phyloP scores from a whole-genome alignment of 2,113 vertebrate species.

The Cyprinodon tularosa region DNA sequence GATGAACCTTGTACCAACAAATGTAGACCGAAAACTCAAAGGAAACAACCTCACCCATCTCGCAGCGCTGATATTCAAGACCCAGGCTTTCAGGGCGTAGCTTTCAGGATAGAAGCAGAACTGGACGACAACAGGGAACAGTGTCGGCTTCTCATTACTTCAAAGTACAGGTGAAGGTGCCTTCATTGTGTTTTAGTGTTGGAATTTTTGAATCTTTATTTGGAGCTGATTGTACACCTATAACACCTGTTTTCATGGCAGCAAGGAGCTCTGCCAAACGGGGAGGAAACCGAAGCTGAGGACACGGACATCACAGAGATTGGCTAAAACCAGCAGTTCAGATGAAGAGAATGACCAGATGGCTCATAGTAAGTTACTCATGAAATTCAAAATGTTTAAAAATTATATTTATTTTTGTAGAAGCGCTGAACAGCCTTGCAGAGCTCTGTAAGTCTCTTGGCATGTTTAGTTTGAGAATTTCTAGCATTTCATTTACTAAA shows the following conservation, averaged over 20 bases:
- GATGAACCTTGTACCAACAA: neutral
- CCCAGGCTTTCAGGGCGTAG: constrained; percentile 83
- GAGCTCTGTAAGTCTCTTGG: too few species aligned
- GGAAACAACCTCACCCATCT: constrained; percentile 83
- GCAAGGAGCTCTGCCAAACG: constrained; percentile 61
- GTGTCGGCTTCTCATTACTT: constrained; percentile 81
- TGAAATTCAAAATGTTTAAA: neutral
- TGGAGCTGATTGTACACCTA: neutral
- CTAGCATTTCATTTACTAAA: too few species aligned
- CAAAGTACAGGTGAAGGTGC: constrained; percentile 82
- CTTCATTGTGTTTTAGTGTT: neutral
- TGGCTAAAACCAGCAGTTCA: constrained; percentile 72
- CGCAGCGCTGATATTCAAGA: constrained; percentile 79
- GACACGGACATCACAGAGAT: constrained; percentile 55
- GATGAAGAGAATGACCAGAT: constrained; percentile 74
- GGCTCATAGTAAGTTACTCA: constrained; percentile 64
- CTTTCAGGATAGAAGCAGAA: constrained; percentile 81
- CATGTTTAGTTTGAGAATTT: too few species aligned
- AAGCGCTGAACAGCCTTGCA: too few species aligned
- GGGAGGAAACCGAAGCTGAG: constrained; percentile 55
- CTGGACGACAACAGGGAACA: constrained; percentile 67
- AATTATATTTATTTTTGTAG: neutral
- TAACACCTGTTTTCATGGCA: constrained; percentile 25
- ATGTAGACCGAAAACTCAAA: constrained; percentile 61
- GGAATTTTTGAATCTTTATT: neutral